Base-by-base conservation (phyloP, 35 echinoderm and acorn worm genomes). In the Eucidaris tribuloides region DNA sequence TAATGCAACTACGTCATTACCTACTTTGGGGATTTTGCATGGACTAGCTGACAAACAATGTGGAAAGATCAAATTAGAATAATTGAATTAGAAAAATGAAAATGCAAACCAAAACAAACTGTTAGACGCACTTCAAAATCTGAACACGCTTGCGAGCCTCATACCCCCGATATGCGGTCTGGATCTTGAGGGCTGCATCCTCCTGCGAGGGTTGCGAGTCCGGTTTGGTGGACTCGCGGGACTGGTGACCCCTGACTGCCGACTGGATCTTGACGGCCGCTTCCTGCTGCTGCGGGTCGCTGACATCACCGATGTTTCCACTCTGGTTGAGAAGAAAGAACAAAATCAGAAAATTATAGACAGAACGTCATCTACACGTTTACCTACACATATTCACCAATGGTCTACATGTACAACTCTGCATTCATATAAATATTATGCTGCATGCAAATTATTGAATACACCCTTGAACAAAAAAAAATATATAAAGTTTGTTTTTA, bases 211-310 rank as follows among this genome's bases (percentile, higher is more conserved):
- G 68, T 74, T 74, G 15, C 15, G 35, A 15, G 15, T 82, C 80
- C 20, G 36, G 23, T 7, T 33, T 41, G 6, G 41, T 5, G 15
- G 74, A 50, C 19, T 97, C 85, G 38, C 85, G 85, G n/a, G 82
- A 86, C 80, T 99, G 96, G 7, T 93, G 87, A 78, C 91, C 91
- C 46, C 91, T 87, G 55, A 99, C 91, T 4, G 72, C 87, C 50
- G 84, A 81, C 83, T 99, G 96, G 28, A 99, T 90, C 25, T 78
- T 99, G 44, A 84, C 86, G 23, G 96, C 96, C 5, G 96, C 96
- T 32, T 63, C 91, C 43, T 99, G 96, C 61, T 99, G 96, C 58
- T 99, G 86, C 1, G 91, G 90, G 74, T 99, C 96, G 72, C 96
- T 90, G 43, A 92, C 86, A 56, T 99, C 96, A 19, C 96, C 96